A percentile compares a stretch with the other conserved stretches of the same genome.
Evolutionary conservation across 2,113 vertebrate genomes (phyloP).

Genomic region (Trichomycterus rosablanca): DNA sequence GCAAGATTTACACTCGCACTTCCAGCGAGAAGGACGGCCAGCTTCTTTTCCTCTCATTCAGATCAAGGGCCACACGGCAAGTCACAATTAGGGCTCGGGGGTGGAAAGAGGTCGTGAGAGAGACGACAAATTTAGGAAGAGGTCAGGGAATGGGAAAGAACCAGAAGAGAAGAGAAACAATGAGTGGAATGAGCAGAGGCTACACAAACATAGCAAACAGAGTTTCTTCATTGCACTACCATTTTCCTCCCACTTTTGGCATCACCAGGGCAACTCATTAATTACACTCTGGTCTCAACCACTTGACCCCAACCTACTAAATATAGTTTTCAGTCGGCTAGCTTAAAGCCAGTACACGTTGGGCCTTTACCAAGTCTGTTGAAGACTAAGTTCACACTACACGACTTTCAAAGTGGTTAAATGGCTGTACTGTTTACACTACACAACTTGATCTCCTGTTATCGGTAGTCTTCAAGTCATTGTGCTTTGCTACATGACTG

Average conservation of each 20-base stretch:
- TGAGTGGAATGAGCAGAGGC: conserved; percentile 49
- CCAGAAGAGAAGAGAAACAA: conserved; percentile 36
- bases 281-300: conserved; percentile 46
- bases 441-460: no score
- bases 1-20: conserved; percentile 40
- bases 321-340: conserved; percentile 4
- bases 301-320: conserved; percentile 38
- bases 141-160: conserved; percentile 52
- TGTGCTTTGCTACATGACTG: no score
- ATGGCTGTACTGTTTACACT: no score
- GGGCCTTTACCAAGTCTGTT: no score
- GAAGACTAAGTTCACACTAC: no score
- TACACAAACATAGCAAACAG: conserved; percentile 52
- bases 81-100: conserved; percentile 36
- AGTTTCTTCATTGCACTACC: conserved; percentile 46
- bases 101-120: conserved; percentile 38
- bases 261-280: conserved; percentile 57
- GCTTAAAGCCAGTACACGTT: no score
- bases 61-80: conserved; percentile 18
- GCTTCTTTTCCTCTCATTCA: conserved; percentile 26
- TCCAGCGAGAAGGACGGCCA: conserved; percentile 25
- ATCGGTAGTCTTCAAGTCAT: no score
- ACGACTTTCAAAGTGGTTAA: no score
- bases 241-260: conserved; percentile 58
- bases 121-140: conserved; percentile 48